These are phyloP conservation scores for Philotrypesis tridentata DNA, from an alignment of 1,140 invertebrate species.

Conservation along the genomic window DNA sequence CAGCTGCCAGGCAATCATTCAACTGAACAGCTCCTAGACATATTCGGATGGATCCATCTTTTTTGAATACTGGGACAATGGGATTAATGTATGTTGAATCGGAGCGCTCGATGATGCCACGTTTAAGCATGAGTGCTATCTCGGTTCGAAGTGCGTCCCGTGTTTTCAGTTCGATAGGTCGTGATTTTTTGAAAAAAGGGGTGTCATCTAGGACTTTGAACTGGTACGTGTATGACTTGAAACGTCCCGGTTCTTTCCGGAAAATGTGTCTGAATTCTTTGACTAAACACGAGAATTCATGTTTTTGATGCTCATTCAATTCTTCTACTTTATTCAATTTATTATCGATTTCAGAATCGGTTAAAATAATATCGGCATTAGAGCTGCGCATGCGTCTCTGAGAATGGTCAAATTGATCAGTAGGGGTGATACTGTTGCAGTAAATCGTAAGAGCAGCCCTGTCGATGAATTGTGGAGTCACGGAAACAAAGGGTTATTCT, in stretches of 20 bases:
- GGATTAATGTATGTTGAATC: background rate
- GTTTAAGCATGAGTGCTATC: background rate
- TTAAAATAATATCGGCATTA: too few relatives aligned
- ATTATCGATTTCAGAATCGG: too few relatives aligned
- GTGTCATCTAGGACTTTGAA: background rate
- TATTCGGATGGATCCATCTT: background rate
- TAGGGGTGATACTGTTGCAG: too few relatives aligned
- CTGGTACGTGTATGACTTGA: background rate
- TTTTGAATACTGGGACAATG: background rate
- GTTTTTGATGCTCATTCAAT: background rate
- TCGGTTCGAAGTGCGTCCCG: background rate
- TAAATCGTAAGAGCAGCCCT: too few relatives aligned
- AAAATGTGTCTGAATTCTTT: background rate
- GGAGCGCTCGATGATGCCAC: background rate
- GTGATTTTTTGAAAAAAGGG: background rate
- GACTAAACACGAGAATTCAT: too few relatives aligned
- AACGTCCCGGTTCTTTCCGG: background rate
- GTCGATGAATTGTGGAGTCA: too few relatives aligned
- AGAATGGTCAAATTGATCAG: too few relatives aligned
- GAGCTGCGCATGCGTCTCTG: too few relatives aligned
- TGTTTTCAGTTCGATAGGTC: background rate
- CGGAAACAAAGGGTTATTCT: too few relatives aligned
- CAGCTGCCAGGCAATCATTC: background rate
- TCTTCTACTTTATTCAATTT: background rate
- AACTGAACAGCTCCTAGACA: slow-evolving; percentile 16